Percentiles rank a stretch among this genome's conserved stretches.
phyloP scores from a whole-genome alignment of 23 tunicate genomes.

The Aplidium turbinatum region DNA sequence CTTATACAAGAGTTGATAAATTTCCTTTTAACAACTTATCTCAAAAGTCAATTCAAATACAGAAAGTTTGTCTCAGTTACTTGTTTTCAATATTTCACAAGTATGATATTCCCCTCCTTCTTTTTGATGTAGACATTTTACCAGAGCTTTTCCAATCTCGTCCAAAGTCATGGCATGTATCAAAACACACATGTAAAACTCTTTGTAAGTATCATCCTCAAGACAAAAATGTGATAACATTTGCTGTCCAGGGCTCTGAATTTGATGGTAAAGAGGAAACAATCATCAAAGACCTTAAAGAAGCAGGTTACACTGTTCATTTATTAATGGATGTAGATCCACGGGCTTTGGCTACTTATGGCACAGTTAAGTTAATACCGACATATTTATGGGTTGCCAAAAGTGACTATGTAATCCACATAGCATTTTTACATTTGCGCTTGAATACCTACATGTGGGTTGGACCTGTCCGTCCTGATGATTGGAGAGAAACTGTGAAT shows the following conservation, averaged over 20 bases:
- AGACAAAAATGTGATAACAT: constrained; percentile 73
- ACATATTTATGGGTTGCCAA: constrained; percentile 82
- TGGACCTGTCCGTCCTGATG: constrained; percentile 57
- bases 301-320: constrained; percentile 56
- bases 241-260: constrained; percentile 57
- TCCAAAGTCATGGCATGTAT: constrained; percentile 61
- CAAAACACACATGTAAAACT: constrained; percentile 60
- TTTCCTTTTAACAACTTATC: constrained; percentile 44
- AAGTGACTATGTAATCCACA: constrained; percentile 78
- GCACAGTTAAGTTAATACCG: constrained; percentile 21
- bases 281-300: constrained; percentile 34
- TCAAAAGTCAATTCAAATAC: constrained; percentile 34
- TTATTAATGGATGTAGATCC: constrained; percentile 57
- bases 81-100: constrained; percentile 31
- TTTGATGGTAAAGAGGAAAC: constrained; percentile 44
- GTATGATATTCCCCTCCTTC: constrained; percentile 44
- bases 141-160: constrained; percentile 67
- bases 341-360: constrained; percentile 10
- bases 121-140: constrained; percentile 72
- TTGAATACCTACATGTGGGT: constrained; percentile 55
- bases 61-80: constrained; percentile 43
- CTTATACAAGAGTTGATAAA: constrained; percentile 32
- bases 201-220: constrained; percentile 83
- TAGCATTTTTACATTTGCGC: constrained; percentile 68
- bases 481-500: constrained; percentile 70